Evolutionary conservation across 2,888 invertebrate species (phyloP), one percentile per base, ranked within the genome.

Genomic region (Trilocha varians): DNA sequence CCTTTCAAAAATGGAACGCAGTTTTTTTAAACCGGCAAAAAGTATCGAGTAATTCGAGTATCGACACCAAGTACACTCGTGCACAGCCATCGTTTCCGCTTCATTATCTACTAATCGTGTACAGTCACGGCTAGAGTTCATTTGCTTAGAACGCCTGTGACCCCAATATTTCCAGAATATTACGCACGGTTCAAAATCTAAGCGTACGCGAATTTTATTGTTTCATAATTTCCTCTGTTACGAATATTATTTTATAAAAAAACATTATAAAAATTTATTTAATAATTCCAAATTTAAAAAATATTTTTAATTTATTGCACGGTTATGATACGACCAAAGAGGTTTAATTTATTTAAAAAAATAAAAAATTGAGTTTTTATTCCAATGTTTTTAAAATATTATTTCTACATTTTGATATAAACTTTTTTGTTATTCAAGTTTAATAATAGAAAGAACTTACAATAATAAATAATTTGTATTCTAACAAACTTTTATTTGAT

Each of bases 141-240:
- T 48, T 47, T 48, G 46, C 46, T 38, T 42, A 40, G 48, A 40
- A 56, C 59, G 54, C 46, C 49, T 63, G 47, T 65, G 66, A 62
- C 70, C 70, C 53, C 58, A 59, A 61, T 64, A 50, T 44, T 42
- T 42, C 14, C 14, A 34, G 32, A 32, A 18, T 34, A 14, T 32
- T 9, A 25, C 25, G 11, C 2, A 25, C 2, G 25, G 2, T 9
- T 16, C 36, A 45, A 44, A 38, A 32, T 6, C 42, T 16, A 25
- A 39, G 40, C 35, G 34, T 32, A 13, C 42, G 40, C 43, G 42
- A 15, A 17, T 15, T 6, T 11, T 14, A 17, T 13, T 34, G 5
- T 25, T 25, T 25, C 18, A 5, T 18, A 18, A 18, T 18, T 4
- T 18, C 4, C 5, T 18, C 8, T 18, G 8, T 5, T 18, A 5